Percentiles rank a stretch among this genome's conserved stretches.
Conservation (phyloP, 2,797 vertebrate genomes). For the Nasua narica region DNA sequence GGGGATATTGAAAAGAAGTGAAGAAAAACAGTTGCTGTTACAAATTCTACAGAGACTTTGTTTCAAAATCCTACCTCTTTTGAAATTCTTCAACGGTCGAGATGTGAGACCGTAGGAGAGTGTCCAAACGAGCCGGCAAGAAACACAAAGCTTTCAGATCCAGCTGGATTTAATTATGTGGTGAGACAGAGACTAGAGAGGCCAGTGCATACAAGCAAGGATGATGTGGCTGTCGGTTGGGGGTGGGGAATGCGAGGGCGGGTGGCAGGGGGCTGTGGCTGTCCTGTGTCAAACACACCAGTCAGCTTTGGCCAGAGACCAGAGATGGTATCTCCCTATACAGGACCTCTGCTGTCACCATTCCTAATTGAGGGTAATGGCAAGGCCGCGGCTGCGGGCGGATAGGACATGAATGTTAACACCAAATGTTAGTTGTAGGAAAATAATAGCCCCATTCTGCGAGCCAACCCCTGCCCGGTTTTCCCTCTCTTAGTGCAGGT, state of each 20-base stretch:
- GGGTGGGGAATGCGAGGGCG: accelerated
- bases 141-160: neutral
- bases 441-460: neutral
- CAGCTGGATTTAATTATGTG: neutral
- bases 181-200: neutral
- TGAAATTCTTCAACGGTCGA: neutral
- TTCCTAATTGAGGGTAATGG: neutral
- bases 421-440: neutral
- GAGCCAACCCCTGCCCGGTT: neutral
- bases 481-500: neutral
- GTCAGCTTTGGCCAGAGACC: neutral
- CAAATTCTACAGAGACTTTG: neutral
- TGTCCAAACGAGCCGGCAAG: neutral
- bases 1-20: neutral
- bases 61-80: neutral
- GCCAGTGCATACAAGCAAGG: neutral
- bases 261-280: neutral
- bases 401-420: neutral
- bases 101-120: neutral
- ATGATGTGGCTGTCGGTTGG: neutral
- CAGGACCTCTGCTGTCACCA: neutral
- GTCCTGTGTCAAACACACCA: neutral
- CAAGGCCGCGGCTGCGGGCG: neutral
- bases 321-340: neutral
- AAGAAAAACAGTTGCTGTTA: neutral